Evolutionary conservation across 2,113 vertebrate species (phyloP), one percentile per base, ranked within the genome.

Genomic region (Lepisosteus oculatus): DNA sequence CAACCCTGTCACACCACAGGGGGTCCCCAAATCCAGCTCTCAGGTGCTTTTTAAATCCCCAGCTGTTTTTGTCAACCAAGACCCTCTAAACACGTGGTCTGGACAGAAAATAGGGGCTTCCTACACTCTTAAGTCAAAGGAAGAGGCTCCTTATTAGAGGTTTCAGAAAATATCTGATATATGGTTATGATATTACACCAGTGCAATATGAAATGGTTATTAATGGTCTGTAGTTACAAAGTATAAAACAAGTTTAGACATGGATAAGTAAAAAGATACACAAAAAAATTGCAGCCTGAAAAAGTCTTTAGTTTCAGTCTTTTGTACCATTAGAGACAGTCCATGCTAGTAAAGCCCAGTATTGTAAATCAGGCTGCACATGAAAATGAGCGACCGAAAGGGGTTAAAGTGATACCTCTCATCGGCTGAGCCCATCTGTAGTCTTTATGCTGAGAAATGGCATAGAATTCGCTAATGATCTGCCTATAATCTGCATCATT

Each of bases 401-500:
- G 44, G 67, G 13, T 61, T 15, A 65, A 55, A 43, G 67, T 6
- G 7, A 61, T 3, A 43, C 3, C 59, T 74, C 51, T 75, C 73
- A 75, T 75, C 73, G 56, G 3, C 54, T n/a, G 68, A n/a, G 55
- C 62, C 73, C 68, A 70, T 71, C 73, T 67, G 73, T 70, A 65
- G 68, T 69, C 56, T 69, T 68, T 63, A 69, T 47, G 66, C 59
- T 81, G 78, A 73, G 63, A 78, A 80, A 84, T 77, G 63, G 67
- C 70, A 82, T 67, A 71, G 76, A 67, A 71, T 67, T 14, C 3
- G 65, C 69, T 81, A 72, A 75, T 59, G 79, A 81, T 73, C 79
- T 80, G 77, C 83, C 86, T 83, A 71, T 74, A 84, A 77, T 78
- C 65, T 74, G 72, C 71, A 76, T 55, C 79, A 83, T 84, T 86